Evolutionary conservation across 2,113 vertebrate genomes (phyloP), one percentile per base, ranked within the genome.

Genomic region (Neopipo cinnamomea): DNA sequence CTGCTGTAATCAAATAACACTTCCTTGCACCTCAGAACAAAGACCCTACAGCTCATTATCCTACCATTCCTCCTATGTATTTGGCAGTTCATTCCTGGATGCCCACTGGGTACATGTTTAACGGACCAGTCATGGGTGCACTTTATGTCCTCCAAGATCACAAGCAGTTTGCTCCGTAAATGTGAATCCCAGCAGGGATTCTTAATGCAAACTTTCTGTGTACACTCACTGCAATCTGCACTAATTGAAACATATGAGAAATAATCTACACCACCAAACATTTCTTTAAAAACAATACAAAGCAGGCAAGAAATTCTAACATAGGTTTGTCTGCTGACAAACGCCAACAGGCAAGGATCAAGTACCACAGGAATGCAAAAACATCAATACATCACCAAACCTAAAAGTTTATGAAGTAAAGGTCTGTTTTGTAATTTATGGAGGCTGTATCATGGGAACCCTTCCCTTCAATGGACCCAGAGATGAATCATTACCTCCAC

Each of bases 401-500:
- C 25, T 22, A 14, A 67, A 72, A 56, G 31, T 46, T 49, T 4
- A 56, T 42, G 37, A 77, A 77, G 49, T 27, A 53, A 1, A 1
- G 12, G 21, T 77, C n/a, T 30, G 27, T 1, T 77, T 42, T 33
- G 23, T 23, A 3, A 55, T 67, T 55, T 46, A 22, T 2, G 1
- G n/a, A 58, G 30, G 14, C 30, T 63, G 42, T n/a, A 27, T 12
- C 35, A 18, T 2, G 19, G 39, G 33, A 92, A 79, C 12, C 5
- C 30, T 61, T 16, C 1, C 0, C 53, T 89, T 35, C 1, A 22
- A 39, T 1, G 21, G 31, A 42, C 50, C 13, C 63, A 70, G 46
- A 46, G 42, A 49, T 77, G 83, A 74, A 71, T 50, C 35, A 11
- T 90, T 87, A 31, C 39, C 86, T 92, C 91, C 95, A 93, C 80